These are phyloP conservation scores for Aleiodes leptofemur DNA, from an alignment of 2,888 invertebrate genomes.

Conservation along the genomic window DNA sequence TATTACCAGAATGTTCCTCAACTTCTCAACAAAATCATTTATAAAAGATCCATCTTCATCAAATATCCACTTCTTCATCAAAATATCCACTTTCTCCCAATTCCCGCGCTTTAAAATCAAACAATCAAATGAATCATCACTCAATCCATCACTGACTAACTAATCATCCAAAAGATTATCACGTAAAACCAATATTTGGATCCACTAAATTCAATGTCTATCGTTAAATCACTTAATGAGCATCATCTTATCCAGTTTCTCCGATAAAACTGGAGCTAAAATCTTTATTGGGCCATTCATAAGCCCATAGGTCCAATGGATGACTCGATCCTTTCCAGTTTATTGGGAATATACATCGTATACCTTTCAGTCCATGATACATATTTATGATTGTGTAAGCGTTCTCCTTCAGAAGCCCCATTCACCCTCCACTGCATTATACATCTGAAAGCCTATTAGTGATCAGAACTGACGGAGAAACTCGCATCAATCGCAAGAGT, in stretches of 20 bases:
- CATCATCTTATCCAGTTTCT: conserved; percentile 9
- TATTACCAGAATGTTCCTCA: no score
- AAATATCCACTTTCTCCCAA: no score
- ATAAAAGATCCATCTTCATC: no score
- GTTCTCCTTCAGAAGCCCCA: background rate
- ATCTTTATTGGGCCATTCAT: conserved; percentile 28
- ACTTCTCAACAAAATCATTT: no score
- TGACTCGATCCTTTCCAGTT: conserved; percentile 16
- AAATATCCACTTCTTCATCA: no score
- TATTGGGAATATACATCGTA: conserved; percentile 2
- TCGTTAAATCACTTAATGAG: conserved; percentile 3
- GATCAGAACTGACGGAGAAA: conserved; percentile 48
- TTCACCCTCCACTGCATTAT: conserved; percentile 35
- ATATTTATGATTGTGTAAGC: conserved; percentile 31
- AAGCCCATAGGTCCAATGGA: conserved; percentile 21
- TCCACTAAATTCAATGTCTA: conserved; percentile 14
- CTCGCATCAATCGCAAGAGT: conserved; percentile 48
- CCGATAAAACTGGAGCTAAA: conserved; percentile 31
- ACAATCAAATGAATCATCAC: no score
- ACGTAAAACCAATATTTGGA: background rate
- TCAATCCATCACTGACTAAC: no score
- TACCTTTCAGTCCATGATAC: conserved; percentile 23
- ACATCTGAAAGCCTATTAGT: conserved; percentile 54
- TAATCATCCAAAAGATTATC: background rate
- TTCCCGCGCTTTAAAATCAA: no score